Conservation (phyloP, 2,888 invertebrate genomes). For the Hydrotaea cyrtoneurina region DNA sequence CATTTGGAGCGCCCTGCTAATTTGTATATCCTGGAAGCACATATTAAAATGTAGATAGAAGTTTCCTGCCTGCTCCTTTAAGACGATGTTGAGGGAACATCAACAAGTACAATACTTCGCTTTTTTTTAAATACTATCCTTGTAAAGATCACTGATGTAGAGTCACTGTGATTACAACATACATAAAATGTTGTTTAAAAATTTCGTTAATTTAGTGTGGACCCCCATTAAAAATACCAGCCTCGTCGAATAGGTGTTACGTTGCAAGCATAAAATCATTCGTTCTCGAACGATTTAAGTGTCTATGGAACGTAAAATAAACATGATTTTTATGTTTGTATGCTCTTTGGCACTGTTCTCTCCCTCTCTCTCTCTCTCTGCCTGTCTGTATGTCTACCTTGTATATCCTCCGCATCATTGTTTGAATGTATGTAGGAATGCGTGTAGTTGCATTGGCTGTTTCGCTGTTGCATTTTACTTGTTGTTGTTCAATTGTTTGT, state of each 20-base stretch:
- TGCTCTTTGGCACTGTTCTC: neutral
- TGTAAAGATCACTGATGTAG: too few species aligned
- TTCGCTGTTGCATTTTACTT: constrained; percentile 29
- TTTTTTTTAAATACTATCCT: too few species aligned
- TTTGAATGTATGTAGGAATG: neutral
- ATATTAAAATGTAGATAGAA: too few species aligned
- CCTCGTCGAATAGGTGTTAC: neutral
- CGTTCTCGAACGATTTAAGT: constrained; percentile 14
- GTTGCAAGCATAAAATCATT: constrained; percentile 12
- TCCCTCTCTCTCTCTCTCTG: neutral
- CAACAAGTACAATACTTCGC: too few species aligned
- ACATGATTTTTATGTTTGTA: constrained; percentile 44
- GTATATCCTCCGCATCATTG: too few species aligned
- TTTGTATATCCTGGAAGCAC: too few species aligned
- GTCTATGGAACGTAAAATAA: constrained; percentile 50
- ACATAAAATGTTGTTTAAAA: too few species aligned
- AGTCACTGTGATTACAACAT: too few species aligned
- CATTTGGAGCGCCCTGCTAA: too few species aligned
- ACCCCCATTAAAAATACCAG: neutral
- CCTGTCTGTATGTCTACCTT: neutral
- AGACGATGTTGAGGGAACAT: too few species aligned
- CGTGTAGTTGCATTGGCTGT: constrained; percentile 1
- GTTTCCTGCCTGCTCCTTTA: too few species aligned
- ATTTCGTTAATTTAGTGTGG: too few species aligned
- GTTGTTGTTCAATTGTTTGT: constrained; percentile 35